Conservation (phyloP, 2,888 invertebrate genomes). For the Podabrus alpinus region DNA sequence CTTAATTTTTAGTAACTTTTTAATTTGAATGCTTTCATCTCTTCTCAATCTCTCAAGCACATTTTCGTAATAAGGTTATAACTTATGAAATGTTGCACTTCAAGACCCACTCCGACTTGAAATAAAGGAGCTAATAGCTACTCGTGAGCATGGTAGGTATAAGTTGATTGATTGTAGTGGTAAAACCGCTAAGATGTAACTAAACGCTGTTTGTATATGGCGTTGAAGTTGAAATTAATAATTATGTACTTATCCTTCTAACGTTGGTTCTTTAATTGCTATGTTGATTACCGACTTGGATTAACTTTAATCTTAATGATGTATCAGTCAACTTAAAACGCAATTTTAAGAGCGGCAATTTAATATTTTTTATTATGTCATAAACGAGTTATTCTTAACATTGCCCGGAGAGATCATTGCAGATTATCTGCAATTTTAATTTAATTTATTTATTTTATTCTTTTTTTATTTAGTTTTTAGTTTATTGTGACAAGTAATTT, state of each 20-base stretch:
- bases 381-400: not conserved
- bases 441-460: too few species aligned
- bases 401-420: not conserved
- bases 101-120: too few species aligned
- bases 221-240: not conserved
- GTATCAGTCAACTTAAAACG: not conserved
- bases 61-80: too few species aligned
- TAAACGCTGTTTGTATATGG: not conserved
- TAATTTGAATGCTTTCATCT: too few species aligned
- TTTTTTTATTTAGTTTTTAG: too few species aligned
- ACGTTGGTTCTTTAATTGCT: not conserved
- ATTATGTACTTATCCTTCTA: not conserved
- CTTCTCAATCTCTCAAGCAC: too few species aligned
- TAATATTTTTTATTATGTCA: not conserved
- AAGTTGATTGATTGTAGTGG: too few species aligned
- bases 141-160: too few species aligned
- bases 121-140: too few species aligned
- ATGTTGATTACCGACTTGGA: not conserved
- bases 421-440: not conserved
- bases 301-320: not conserved
- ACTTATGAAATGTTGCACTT: too few species aligned
- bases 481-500: too few species aligned
- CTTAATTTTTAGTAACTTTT: too few species aligned
- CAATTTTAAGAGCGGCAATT: not conserved
- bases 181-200: not conserved